Evolutionary conservation across 1,140 invertebrate genomes (phyloP), one percentile per base, ranked within the genome.

Genomic region (Chironomus tepperi): DNA sequence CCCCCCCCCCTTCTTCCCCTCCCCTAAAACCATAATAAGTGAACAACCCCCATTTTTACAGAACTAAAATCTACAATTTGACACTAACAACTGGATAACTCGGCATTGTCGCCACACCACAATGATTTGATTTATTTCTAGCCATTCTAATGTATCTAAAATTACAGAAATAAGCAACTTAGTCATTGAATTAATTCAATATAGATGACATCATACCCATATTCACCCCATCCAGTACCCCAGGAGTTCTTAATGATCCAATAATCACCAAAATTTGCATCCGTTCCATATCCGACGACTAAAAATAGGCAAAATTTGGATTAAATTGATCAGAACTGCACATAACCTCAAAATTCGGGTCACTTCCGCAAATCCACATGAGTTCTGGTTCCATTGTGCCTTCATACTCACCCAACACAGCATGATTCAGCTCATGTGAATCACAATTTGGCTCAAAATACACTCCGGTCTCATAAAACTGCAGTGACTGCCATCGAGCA

Each of bases 211-310:
- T n/a, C n/a, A 2, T 34, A 34, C 24, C 89, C 88, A 7, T 83
- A 70, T 65, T 85, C 81, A 19, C 88, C 89, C 88, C 88, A 89
- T 1, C 67, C 74, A 16, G 74, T 75, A 5, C 84, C 83, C 85
- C 85, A 87, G 77, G 91, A 94, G 81, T 88, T 88, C 84, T 88
- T 89, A 70, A 88, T 85, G 73, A 88, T 79, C 85, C 86, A 88
- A 79, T 86, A 88, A 77, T 88, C 86, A 74, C 85, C 79, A 34
- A 86, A 88, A 64, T 80, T 77, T 77, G 88, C 85, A 79, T 87
- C 86, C 3, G 86, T 85, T 77, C 88, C 86, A 80, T 86, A 87
- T 0, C 86, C 88, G 43, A 89, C 86, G 70, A 87, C 84, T 75
- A 88, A 79, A 73, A 34, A 34, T n/a, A n/a, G n/a, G n/a, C n/a